A percentile compares a stretch with the other conserved stretches of the same genome.
These are phyloP conservation scores for Oriolus oriolus DNA, from an alignment of 2,113 vertebrate genomes.

Conservation along the genomic window DNA sequence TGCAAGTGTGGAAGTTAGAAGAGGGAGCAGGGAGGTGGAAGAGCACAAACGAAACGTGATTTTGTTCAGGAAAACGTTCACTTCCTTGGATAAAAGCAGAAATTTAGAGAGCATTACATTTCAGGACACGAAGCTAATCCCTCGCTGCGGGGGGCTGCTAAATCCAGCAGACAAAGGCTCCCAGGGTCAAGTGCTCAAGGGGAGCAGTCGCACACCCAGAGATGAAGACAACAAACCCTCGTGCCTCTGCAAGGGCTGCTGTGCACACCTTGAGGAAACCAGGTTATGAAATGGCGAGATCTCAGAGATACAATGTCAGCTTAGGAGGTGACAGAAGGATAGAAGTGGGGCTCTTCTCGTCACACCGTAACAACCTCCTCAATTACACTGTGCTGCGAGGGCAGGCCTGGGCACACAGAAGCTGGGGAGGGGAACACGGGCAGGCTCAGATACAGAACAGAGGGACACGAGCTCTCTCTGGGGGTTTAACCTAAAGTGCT, in stretches of 20 bases:
- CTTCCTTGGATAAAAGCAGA: not conserved
- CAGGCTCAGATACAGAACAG: not conserved
- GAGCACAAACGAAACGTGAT: not conserved
- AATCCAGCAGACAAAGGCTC: not conserved
- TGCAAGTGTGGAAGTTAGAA: not conserved
- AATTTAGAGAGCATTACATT: not conserved
- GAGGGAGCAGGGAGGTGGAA: not conserved
- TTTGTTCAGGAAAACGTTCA: not conserved
- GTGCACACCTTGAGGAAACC: not conserved
- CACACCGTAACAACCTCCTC: not conserved
- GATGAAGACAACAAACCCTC: not conserved
- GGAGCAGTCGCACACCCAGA: not conserved
- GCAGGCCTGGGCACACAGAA: not conserved
- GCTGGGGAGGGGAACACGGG: not conserved
- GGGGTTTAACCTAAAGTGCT: not conserved
- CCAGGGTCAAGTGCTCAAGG: not conserved
- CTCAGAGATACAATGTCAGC: not conserved
- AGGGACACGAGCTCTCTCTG: not conserved
- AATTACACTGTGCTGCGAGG: not conserved
- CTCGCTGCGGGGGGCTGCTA: not conserved
- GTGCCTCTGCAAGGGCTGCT: not conserved
- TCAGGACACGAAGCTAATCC: not conserved
- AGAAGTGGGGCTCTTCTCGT: not conserved
- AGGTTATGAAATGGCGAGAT: not conserved
- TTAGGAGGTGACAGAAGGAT: not conserved